A percentile compares a stretch with the other conserved stretches of the same genome.
Evolutionary conservation across 1,140 invertebrate species (phyloP).

Genomic region (Hypsibius dujardini): DNA sequence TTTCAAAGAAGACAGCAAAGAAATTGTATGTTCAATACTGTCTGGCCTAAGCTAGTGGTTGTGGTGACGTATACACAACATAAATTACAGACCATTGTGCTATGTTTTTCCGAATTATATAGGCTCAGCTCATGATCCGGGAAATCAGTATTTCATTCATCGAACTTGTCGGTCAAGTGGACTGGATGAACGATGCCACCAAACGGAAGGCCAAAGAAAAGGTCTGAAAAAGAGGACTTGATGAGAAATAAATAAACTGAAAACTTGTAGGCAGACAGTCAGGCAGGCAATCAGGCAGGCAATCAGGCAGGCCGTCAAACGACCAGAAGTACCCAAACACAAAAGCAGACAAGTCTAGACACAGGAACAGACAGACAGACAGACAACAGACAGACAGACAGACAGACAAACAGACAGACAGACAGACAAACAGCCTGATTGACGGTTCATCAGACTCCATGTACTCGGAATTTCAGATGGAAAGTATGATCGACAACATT

Average conservation of each 20-base stretch:
- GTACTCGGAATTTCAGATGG: conserved; percentile 28
- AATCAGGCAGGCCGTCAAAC: no score
- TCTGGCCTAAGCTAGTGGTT: conserved; percentile 1
- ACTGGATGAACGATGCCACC: conserved; percentile 67
- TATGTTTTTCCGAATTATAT: conserved; percentile 23
- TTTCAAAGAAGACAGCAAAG: conserved; percentile 63
- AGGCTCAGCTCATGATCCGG: conserved; percentile 67
- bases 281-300: no score
- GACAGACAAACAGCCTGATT: no score
- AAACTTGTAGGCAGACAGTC: no score
- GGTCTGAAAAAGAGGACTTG: conserved; percentile 29
- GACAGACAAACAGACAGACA: no score
- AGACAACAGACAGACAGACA: no score
- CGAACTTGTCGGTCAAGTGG: conserved; percentile 46
- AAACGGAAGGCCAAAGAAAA: conserved; percentile 58
- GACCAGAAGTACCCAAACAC: no score
- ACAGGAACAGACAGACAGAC: no score
- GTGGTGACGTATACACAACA: conserved; percentile 18
- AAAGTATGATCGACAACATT: conserved; percentile 59
- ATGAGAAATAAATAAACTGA: no score
- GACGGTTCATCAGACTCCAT: no score
- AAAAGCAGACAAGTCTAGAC: no score
- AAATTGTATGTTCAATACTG: conserved; percentile 39
- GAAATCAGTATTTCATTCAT: conserved; percentile 61
- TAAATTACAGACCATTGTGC: conserved; percentile 10